Percentiles rank a stretch among this genome's conserved stretches.
phyloP scores from a whole-genome alignment of 1,140 invertebrate species.

The Mamestra configurata region DNA sequence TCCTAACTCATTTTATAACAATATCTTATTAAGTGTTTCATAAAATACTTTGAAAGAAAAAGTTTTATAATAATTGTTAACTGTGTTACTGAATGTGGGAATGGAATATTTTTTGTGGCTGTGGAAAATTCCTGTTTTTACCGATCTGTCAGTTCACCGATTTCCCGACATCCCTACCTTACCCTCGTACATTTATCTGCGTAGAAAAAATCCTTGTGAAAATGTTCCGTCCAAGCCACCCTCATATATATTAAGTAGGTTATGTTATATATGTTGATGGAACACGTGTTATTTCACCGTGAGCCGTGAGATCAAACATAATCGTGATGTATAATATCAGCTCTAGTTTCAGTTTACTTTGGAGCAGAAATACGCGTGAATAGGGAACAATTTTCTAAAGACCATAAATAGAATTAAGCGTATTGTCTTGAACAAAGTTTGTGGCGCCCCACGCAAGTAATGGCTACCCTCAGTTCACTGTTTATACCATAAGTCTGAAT shows the following conservation, averaged over 20 bases:
- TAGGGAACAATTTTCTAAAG: constrained; percentile 18
- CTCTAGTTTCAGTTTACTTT: constrained; percentile 43
- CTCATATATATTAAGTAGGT: constrained; percentile 51
- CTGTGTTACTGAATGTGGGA: constrained; percentile 12
- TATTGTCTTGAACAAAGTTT: constrained; percentile 34
- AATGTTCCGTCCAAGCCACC: constrained; percentile 50
- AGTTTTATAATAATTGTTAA: constrained; percentile 44
- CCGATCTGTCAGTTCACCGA: constrained; percentile 39
- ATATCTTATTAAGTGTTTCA: constrained; percentile 59
- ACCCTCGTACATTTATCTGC: constrained; percentile 46
- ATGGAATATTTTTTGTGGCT: constrained; percentile 10
- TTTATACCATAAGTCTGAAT: constrained; percentile 23
- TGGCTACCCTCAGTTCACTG: constrained; percentile 9
- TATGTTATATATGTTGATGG: constrained; percentile 47
- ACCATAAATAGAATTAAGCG: constrained; percentile 25
- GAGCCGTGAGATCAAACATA: constrained; percentile 57
- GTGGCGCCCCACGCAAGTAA: constrained; percentile 5
- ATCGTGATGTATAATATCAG: constrained; percentile 56
- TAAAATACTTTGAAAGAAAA: constrained; percentile 49
- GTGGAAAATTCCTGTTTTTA: constrained; percentile 31
- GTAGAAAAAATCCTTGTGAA: constrained; percentile 50
- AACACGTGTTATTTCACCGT: constrained; percentile 57
- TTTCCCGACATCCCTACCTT: constrained; percentile 41
- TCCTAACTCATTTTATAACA: constrained; percentile 70
- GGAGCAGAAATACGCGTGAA: constrained; percentile 20